These are phyloP conservation scores for human (Homo sapiens) DNA, from an alignment of 2,113 vertebrate species.

Conservation along the genomic window GRCh38 chr5:96110001-96110500, in stretches of 20 bases:
- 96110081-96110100: not conserved
- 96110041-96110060: not conserved
- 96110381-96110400: constrained; percentile 1
- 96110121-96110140: not conserved
- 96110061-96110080: not conserved
- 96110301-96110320: constrained; percentile 6
- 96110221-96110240: not conserved
- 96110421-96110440: not conserved
- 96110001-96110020: not conserved
- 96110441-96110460: not conserved
- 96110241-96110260: not conserved
- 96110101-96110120: not conserved
- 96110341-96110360: not conserved
- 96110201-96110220: not conserved
- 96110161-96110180: not conserved
- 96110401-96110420: not conserved
- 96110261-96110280: not conserved
- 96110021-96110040: constrained; percentile 20
- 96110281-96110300: not conserved
- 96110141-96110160: not conserved
- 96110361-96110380: constrained; percentile 40
- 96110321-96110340: constrained; percentile 34
- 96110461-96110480: not conserved
- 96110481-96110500: constrained; percentile 1
- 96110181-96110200: not conserved